These are phyloP conservation scores for Oscheius sp. DNA, from an alignment of 2,888 invertebrate genomes.

Conservation along the genomic window DNA sequence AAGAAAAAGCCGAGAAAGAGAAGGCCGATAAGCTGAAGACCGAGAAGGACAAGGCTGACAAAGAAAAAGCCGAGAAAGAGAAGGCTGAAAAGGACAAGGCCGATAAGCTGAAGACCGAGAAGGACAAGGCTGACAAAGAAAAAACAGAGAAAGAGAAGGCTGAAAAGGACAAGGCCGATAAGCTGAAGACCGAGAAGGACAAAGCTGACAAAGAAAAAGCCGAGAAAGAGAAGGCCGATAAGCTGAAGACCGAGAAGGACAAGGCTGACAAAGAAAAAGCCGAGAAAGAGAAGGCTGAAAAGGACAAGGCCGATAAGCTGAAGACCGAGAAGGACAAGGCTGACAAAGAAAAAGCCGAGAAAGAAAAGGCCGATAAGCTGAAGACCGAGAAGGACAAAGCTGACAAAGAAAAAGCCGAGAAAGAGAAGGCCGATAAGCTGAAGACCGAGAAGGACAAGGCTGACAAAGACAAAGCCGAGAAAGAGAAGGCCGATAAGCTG, in stretches of 20 bases:
- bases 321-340: conserved; percentile 8
- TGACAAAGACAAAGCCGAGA: neutral
- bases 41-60: conserved; percentile 14
- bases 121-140: conserved; percentile 1
- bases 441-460: conserved; percentile 16
- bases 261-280: conserved; percentile 13
- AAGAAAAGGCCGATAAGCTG: neutral
- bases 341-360: conserved; percentile 2
- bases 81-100: conserved; percentile 9
- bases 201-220: neutral
- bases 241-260: conserved; percentile 3
- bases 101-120: conserved; percentile 4
- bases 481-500: conserved; percentile 10
- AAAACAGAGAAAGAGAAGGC: conserved; percentile 10
- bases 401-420: conserved; percentile 3
- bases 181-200: conserved; percentile 7
- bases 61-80: conserved; percentile 12
- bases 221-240: conserved; percentile 7
- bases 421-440: conserved; percentile 19
- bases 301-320: conserved; percentile 1
- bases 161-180: conserved; percentile 8
- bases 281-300: conserved; percentile 3
- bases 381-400: neutral
- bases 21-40: conserved; percentile 4
- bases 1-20: neutral